These are phyloP conservation scores for Oreonectes daqikongensis DNA, from an alignment of 2,797 vertebrate genomes.

Conservation along the genomic window DNA sequence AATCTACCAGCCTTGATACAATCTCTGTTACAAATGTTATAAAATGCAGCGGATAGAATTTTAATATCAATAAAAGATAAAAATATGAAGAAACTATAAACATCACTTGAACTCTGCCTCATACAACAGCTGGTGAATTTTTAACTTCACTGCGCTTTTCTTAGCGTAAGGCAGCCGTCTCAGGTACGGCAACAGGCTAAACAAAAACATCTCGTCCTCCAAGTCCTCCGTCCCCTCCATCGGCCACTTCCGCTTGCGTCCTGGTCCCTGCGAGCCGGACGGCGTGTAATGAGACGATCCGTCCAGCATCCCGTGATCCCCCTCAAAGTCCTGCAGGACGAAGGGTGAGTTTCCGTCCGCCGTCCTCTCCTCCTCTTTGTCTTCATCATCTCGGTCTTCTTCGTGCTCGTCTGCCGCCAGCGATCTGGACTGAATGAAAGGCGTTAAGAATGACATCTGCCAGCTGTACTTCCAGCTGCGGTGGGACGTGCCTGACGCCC, in stretches of 20 bases:
- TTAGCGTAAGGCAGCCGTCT: slow-evolving; percentile 54
- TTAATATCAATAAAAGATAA: slow-evolving; percentile 38
- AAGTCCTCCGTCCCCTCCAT: slow-evolving; percentile 49
- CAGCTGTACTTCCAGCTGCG: slow-evolving; percentile 57
- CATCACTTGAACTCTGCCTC: slow-evolving; percentile 54
- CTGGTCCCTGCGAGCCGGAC: slow-evolving; percentile 34
- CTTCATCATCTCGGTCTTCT: slow-evolving; percentile 47
- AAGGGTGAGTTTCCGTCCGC: slow-evolving; percentile 38
- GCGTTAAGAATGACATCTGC: slow-evolving; percentile 57
- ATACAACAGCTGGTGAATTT: slow-evolving; percentile 58
- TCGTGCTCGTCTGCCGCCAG: slow-evolving; percentile 41
- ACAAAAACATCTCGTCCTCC: slow-evolving; percentile 60
- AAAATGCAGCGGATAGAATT: slow-evolving; percentile 32
- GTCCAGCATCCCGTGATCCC: slow-evolving; percentile 46
- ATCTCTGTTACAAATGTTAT: slow-evolving; percentile 1
- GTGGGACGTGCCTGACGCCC: slow-evolving; percentile 44
- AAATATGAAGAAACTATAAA: slow-evolving; percentile 21
- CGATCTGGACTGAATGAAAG: slow-evolving; percentile 53
- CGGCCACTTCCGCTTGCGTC: slow-evolving; percentile 49
- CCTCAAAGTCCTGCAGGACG: slow-evolving; percentile 52
- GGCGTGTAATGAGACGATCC: slow-evolving; percentile 30
- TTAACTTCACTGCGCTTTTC: slow-evolving; percentile 57
- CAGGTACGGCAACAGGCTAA: slow-evolving; percentile 56
- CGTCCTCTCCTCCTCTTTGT: slow-evolving; percentile 33
- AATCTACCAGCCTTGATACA: slow-evolving; percentile 25